Evolutionary conservation across 2,888 invertebrate species (phyloP).

Genomic region (Drosophila mulleri): DNA sequence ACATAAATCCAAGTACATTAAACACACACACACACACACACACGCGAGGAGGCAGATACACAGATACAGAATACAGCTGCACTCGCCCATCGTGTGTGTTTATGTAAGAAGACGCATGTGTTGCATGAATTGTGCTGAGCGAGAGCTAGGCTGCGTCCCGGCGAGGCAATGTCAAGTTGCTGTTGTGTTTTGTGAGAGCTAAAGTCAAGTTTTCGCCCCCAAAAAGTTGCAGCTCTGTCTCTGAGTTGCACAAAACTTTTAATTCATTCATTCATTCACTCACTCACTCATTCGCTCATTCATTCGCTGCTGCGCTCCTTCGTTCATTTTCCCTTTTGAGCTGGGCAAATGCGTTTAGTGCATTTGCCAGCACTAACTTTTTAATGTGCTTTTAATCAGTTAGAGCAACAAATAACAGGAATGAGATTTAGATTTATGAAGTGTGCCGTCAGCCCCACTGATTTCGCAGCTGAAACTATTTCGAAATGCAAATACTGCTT

Average conservation of each 20-base stretch:
- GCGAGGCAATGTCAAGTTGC: constrained; percentile 56
- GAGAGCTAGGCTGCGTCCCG: not conserved
- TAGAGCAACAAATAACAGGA: constrained; percentile 36
- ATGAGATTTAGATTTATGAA: constrained; percentile 48
- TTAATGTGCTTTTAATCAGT: constrained; percentile 77
- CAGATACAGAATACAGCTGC: constrained; percentile 55
- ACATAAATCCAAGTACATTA: constrained; percentile 62
- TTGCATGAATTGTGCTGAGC: constrained; percentile 21
- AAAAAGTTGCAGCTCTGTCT: constrained; percentile 6
- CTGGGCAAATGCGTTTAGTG: constrained; percentile 58
- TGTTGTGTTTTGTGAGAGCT: constrained; percentile 4
- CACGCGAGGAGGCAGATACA: constrained; percentile 33
- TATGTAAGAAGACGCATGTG: constrained; percentile 52
- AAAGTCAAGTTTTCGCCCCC: constrained; percentile 13
- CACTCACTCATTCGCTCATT: not conserved
- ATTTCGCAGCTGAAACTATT: not conserved
- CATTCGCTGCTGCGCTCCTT: constrained; percentile 29
- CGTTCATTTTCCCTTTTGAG: constrained; percentile 25
- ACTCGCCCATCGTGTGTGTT: constrained; percentile 23
- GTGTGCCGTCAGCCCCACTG: constrained; percentile 6
- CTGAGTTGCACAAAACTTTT: constrained; percentile 41
- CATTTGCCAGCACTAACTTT: constrained; percentile 66
- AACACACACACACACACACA: constrained; percentile 36
- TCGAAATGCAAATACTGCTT: not conserved
- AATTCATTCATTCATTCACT: constrained; percentile 35